Evolutionary conservation across 2,113 vertebrate species (phyloP), one percentile per base, ranked within the genome.

Genomic region (Pelecanoides urinatrix): DNA sequence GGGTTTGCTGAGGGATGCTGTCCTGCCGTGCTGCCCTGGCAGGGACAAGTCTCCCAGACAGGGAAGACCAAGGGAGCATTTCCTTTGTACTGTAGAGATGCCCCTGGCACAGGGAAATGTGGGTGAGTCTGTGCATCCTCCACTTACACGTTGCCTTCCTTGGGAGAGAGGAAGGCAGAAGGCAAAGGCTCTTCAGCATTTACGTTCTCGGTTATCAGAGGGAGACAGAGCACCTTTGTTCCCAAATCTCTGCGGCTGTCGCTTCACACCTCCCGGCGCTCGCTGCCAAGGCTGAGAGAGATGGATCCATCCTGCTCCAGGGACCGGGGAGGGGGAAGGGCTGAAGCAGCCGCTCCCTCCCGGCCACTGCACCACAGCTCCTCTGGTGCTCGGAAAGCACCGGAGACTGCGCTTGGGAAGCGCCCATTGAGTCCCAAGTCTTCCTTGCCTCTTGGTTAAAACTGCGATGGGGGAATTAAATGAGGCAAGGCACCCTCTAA

Each of bases 351-450:
- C 70, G 25, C 22, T 38, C 42, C 36, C 10, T 70, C 45, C 30
- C 3, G 1, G 7, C 7, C 62, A 36, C 50, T 30, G 34, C 53
- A 61, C 32, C 26, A 40, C 2, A 0, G 42, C n/a, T 83, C 6
- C 38, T 75, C 7, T 19, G 6, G 21, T 34, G 29, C 63, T 73
- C 0, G 2, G 18, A 49, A 71, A 78, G 15, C 68, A 49, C 22
- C 3, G 0, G 32, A 42, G 5, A n/a, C 47, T 50, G 38, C 0
- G 2, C 45, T 62, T 78, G 50, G 42, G 29, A 82, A 83, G 38
- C 0, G 0, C 36, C 21, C 10, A 3, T 25, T 44, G 55, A 30
- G 29, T 50, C 22, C 26, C 34, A 12, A 7, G 0, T 22, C 21
- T 34, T 73, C 19, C 34, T 50, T 56, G 63, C 29, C n/a, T 72